Conservation (phyloP, 2,888 invertebrate species). For the Orchestes rusci region DNA sequence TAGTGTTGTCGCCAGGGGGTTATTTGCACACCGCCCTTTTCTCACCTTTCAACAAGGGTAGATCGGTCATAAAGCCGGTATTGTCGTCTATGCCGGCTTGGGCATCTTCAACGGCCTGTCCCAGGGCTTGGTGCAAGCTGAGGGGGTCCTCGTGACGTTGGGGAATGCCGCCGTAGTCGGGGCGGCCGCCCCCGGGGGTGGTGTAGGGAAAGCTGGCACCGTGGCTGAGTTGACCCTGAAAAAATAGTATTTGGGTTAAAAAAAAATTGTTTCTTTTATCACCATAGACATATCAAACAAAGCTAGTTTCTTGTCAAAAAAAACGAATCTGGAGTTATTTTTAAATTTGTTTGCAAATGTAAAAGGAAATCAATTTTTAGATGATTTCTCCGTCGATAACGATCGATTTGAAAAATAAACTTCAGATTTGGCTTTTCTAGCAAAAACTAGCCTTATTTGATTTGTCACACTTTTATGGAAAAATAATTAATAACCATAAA, state of each 20-base stretch:
- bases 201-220: constrained; percentile 45
- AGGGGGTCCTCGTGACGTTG: constrained; percentile 62
- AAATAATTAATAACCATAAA: no score
- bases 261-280: no score
- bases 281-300: no score
- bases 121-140: constrained; percentile 75
- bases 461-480: no score
- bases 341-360: no score
- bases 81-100: constrained; percentile 72
- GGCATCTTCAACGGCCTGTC: constrained; percentile 61
- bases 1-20: not conserved
- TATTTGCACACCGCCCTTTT: constrained; percentile 16
- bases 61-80: constrained; percentile 80
- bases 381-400: no score
- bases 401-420: no score
- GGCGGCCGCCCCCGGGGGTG: constrained; percentile 49
- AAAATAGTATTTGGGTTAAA: constrained; percentile 7
- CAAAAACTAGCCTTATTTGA: no score
- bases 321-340: no score
- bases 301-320: no score
- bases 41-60: constrained; percentile 87
- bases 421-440: no score
- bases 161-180: constrained; percentile 41
- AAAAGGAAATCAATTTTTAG: no score
- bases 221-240: constrained; percentile 42